These are phyloP conservation scores for Heliocidaris tuberculata DNA, from an alignment of 35 echinoderm and acorn worm genomes.

Conservation along the genomic window DNA sequence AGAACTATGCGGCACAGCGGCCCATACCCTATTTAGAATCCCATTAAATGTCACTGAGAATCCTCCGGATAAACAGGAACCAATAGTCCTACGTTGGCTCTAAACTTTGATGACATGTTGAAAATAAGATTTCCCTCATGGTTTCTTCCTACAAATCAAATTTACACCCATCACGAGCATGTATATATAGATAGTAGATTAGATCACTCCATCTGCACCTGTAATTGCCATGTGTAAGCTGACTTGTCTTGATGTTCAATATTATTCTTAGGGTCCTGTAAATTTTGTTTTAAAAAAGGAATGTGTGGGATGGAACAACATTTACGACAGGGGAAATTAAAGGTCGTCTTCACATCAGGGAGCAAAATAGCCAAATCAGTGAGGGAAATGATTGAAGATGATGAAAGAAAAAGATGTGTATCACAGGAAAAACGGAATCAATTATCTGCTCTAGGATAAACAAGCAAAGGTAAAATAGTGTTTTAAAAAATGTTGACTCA, in stretches of 20 bases:
- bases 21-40: not conserved
- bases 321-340: not conserved
- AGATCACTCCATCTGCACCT: not conserved
- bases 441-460: not conserved
- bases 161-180: not conserved
- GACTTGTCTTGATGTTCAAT: not conserved
- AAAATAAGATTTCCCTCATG: not conserved
- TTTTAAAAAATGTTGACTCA: not conserved
- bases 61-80: not conserved
- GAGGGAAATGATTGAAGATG: not conserved
- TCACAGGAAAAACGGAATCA: not conserved
- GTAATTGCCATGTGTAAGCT: not conserved
- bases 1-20: not conserved
- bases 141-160: not conserved
- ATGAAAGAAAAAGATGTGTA: not conserved
- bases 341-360: not conserved
- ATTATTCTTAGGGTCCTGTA: not conserved
- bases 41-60: slow-evolving; percentile 4
- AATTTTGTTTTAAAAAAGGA: not conserved
- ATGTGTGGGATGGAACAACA: not conserved
- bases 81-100: not conserved
- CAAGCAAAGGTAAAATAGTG: not conserved
- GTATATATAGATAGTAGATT: not conserved
- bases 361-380: no score
- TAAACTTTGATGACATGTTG: not conserved